Evolutionary conservation across 2,888 invertebrate genomes (phyloP).

Genomic region (Aleiodes testaceus): DNA sequence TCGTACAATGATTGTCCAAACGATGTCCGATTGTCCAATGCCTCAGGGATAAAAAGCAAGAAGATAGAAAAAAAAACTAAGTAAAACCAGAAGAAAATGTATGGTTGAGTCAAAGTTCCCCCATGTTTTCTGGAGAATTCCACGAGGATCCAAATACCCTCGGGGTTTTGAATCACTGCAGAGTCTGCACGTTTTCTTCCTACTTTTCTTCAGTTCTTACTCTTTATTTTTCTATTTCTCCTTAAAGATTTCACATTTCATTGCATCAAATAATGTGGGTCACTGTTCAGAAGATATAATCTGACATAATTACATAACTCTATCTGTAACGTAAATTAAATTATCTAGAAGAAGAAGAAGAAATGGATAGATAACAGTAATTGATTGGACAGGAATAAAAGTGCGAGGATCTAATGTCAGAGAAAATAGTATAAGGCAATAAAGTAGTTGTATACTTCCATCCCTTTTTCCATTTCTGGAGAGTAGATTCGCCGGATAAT

Average conservation of each 20-base stretch:
- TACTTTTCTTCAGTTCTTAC: conserved; percentile 33
- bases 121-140: conserved; percentile 30
- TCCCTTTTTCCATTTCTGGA: conserved; percentile 21
- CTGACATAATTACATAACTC: conserved; percentile 21
- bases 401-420: conserved; percentile 11
- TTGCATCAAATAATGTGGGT: conserved; percentile 28
- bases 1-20: conserved; percentile 24
- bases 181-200: conserved; percentile 47
- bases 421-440: not conserved
- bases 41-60: not conserved
- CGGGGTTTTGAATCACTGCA: conserved; percentile 40
- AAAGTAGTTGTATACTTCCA: conserved; percentile 14
- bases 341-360: conserved; percentile 30
- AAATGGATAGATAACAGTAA: conserved; percentile 19
- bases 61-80: not conserved
- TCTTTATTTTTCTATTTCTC: conserved; percentile 7
- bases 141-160: conserved; percentile 27
- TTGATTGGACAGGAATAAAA: conserved; percentile 18
- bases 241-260: conserved; percentile 29
- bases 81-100: conserved; percentile 27
- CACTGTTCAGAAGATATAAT: conserved; percentile 8
- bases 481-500: conserved; percentile 39
- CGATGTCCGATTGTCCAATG: conserved; percentile 30
- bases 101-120: conserved; percentile 30
- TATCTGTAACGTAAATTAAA: conserved; percentile 3